Evolutionary conservation across 2,113 vertebrate species (phyloP), one percentile per base, ranked within the genome.

Genomic region (Glaucidium brasilianum): DNA sequence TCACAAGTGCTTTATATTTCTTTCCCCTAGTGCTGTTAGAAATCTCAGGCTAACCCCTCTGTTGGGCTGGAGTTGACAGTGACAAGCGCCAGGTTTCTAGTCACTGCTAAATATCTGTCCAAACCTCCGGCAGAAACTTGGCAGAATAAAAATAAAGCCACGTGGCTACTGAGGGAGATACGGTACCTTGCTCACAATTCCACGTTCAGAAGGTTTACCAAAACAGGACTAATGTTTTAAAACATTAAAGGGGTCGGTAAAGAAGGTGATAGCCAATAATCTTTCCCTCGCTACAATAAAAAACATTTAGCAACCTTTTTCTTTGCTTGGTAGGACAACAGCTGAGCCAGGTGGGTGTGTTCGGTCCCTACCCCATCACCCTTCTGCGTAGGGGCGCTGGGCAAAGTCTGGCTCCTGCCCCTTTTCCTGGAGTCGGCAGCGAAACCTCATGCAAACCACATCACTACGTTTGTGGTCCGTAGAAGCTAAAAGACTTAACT

Each of bases 401-500:
- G 15, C 41, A 11, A 27, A 85, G 16, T 29, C 27, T 8, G 11
- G 32, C 3, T 81, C 52, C 23, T 77, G 63, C 27, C 27, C 20
- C 16, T 27, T 32, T 12, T 19, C 35, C 67, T 58, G 10, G 10
- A 2, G 0, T 15, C 4, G 12, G 10, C 16, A 19, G 13, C 34
- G 30, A 49, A 88, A 76, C 1, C 1, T 17, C 8, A 5, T 11
- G 12, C 49, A 55, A 52, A 52, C 23, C 47, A 29, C 17, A 15
- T 22, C 16, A 3, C 12, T 32, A 2, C 1, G 0, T 62, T 62
- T 53, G 6, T 50, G 45, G 20, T 20, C 63, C 37, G 16, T 4
- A 20, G 55, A 78, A 74, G 19, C 6, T 9, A 41, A 73, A 43
- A 53, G 8, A 18, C 10, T 75, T 50, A 8, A 32, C 5, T 50